Evolutionary conservation across 2,797 vertebrate species (phyloP).

Genomic region (Simalia tracyae): DNA sequence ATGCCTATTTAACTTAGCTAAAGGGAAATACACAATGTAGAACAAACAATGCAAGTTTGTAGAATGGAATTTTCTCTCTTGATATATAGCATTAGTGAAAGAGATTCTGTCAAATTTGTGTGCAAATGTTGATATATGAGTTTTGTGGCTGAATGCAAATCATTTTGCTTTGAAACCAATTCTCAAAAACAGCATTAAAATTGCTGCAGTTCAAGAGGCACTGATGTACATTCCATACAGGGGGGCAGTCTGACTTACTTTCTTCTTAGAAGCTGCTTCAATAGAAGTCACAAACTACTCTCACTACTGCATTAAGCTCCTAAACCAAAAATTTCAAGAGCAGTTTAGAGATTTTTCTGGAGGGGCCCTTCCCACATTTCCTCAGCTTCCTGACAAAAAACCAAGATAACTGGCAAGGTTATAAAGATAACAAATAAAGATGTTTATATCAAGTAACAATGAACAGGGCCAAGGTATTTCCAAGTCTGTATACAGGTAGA

Average conservation of each 20-base stretch:
- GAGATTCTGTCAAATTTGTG: neutral
- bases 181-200: neutral
- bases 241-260: neutral
- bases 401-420: neutral
- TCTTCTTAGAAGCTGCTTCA: neutral
- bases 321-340: neutral
- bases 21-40: neutral
- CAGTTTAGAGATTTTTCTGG: neutral
- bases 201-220: neutral
- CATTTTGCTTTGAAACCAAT: neutral
- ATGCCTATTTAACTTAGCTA: neutral
- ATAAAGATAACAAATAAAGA: too few species aligned
- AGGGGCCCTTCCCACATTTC: neutral
- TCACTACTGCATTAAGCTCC: neutral
- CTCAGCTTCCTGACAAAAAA: neutral
- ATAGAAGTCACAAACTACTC: neutral
- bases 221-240: neutral
- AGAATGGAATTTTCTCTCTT: neutral
- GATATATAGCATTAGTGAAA: neutral
- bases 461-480: neutral
- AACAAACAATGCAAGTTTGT: neutral
- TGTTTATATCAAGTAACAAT: neutral
- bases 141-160: neutral
- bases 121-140: neutral
- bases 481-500: neutral